phyloP scores from a whole-genome alignment of 2,113 vertebrate genomes.

The Campylomormyrus tamandua region DNA sequence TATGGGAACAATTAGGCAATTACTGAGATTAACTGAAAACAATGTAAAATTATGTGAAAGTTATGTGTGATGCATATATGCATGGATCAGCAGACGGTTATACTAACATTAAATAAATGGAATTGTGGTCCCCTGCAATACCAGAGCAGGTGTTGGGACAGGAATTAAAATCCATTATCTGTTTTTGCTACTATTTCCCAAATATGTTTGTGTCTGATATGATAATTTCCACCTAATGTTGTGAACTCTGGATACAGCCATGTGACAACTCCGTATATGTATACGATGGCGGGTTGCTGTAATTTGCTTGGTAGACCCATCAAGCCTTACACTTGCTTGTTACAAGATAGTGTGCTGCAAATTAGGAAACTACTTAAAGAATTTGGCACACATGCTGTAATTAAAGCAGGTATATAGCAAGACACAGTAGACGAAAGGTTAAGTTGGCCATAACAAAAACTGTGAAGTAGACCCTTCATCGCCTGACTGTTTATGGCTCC shows the following conservation, averaged over 20 bases:
- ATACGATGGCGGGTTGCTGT: neutral
- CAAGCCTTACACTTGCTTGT: neutral
- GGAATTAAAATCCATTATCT: neutral
- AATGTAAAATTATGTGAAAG: neutral
- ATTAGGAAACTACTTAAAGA: conserved; percentile 9
- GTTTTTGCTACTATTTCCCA: neutral
- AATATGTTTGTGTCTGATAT: neutral
- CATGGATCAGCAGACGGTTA: neutral
- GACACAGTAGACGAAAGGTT: neutral
- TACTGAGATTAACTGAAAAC: neutral
- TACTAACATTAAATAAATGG: neutral
- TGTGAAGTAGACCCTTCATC: neutral
- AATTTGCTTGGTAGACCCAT: neutral
- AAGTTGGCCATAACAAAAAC: neutral
- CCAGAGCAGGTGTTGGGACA: neutral
- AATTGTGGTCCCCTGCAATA: neutral
- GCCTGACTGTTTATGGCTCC: neutral
- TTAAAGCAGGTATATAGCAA: conserved; percentile 27
- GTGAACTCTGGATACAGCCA: neutral
- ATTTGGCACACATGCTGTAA: conserved; percentile 28
- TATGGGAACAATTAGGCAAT: neutral
- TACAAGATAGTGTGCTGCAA: neutral
- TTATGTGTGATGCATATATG: neutral
- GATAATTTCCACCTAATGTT: neutral
- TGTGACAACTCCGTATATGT: neutral